Conservation (phyloP, 2,797 vertebrate genomes). For the Hemibagrus guttatus region DNA sequence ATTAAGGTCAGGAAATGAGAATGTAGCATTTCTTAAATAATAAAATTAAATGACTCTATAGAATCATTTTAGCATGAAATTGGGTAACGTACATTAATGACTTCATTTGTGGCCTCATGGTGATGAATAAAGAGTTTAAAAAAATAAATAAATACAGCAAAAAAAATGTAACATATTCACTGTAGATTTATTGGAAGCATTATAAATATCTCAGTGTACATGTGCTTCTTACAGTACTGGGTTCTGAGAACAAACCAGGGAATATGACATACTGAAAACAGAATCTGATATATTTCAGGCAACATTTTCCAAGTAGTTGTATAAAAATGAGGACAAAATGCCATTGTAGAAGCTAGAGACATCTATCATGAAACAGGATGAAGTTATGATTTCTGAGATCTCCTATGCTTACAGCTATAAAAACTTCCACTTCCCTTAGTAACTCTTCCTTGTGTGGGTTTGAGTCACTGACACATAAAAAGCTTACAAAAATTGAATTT, state of each 20-base stretch:
- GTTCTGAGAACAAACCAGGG: neutral
- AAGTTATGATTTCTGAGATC: neutral
- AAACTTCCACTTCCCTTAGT: neutral
- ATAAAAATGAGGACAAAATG: neutral
- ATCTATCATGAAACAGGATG: neutral
- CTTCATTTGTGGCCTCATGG: neutral
- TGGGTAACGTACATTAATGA: neutral
- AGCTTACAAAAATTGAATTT: too few species aligned
- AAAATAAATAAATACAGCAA: neutral
- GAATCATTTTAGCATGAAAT: conserved; percentile 5
- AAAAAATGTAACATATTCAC: neutral
- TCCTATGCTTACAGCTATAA: neutral
- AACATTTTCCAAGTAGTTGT: neutral
- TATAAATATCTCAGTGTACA: neutral
- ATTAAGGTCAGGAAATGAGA: neutral
- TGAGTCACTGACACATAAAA: too few species aligned
- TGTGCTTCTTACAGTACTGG: neutral
- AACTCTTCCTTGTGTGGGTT: too few species aligned
- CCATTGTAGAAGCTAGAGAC: neutral
- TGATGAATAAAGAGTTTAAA: neutral
- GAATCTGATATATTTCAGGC: neutral
- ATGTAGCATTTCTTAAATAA: neutral
- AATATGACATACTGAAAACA: neutral
- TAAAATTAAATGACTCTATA: neutral
- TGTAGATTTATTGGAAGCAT: neutral